phyloP scores from a whole-genome alignment of 2,888 invertebrate genomes.

The Agrochola circellaris region DNA sequence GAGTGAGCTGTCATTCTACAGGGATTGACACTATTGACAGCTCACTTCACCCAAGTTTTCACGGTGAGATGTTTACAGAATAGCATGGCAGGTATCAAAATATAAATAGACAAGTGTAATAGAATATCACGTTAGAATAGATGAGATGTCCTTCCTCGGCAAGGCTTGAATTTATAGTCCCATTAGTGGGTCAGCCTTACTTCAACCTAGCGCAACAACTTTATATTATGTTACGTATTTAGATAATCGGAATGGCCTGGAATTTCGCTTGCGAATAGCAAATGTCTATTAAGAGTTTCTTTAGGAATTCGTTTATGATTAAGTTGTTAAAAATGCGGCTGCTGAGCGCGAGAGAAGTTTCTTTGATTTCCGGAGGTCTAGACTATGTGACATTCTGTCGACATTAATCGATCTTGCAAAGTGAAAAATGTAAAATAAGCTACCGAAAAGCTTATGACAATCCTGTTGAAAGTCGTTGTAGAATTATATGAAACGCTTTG shows the following conservation, averaged over 20 bases:
- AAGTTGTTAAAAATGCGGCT: background rate
- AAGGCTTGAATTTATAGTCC: constrained; percentile 5
- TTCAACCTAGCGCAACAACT: constrained; percentile 3
- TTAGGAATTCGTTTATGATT: background rate
- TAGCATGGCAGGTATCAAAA: no score
- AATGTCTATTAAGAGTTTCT: background rate
- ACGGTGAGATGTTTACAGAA: no score
- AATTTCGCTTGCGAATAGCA: constrained; percentile 17
- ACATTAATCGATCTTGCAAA: background rate
- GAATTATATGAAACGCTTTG: background rate
- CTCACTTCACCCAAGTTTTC: no score
- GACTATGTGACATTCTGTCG: background rate
- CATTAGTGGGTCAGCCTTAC: constrained; percentile 11
- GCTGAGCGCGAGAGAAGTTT: background rate
- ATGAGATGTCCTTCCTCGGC: constrained; percentile 7
- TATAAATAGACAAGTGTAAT: background rate
- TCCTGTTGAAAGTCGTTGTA: background rate
- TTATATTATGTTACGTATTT: constrained; percentile 30
- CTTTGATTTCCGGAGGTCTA: background rate
- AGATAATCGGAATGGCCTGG: constrained; percentile 39
- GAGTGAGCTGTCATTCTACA: no score
- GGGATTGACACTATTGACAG: no score
- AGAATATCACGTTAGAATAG: constrained; percentile 8
- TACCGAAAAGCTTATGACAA: no score
- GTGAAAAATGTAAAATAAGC: background rate